A percentile compares a stretch with the other conserved stretches of the same genome.
Conservation (phyloP, 1,140 invertebrate species). For the Adoxophyes honmai region DNA sequence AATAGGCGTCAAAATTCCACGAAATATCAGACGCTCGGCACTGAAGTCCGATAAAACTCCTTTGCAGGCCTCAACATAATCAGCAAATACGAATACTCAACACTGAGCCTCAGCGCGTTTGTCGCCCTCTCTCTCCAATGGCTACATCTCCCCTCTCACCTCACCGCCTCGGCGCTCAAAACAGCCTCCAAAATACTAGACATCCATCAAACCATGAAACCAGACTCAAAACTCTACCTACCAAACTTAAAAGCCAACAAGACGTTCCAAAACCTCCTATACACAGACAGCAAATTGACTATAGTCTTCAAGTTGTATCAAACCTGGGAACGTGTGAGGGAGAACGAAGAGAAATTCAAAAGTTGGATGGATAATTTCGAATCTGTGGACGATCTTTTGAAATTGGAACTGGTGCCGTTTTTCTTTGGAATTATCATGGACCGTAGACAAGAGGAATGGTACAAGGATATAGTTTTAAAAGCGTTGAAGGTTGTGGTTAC, state of each 20-base stretch:
- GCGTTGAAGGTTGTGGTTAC: slow-evolving; percentile 37
- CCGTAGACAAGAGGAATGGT: slow-evolving; percentile 29
- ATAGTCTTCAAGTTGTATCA: slow-evolving; percentile 47
- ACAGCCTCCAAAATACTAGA: slow-evolving; percentile 54
- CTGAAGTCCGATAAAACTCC: background rate
- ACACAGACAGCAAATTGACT: slow-evolving; percentile 45
- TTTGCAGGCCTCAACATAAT: slow-evolving; percentile 58
- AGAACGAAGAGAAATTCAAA: slow-evolving; percentile 47
- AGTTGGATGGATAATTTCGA: slow-evolving; percentile 45
- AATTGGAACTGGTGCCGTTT: slow-evolving; percentile 47
- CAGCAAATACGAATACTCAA: slow-evolving; percentile 44
- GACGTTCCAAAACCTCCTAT: slow-evolving; percentile 44
- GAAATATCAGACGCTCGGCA: no score
- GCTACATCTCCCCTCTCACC: slow-evolving; percentile 48
- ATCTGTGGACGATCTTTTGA: slow-evolving; percentile 32
- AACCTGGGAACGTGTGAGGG: slow-evolving; percentile 48
- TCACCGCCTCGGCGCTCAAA: slow-evolving; percentile 51
- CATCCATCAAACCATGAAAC: slow-evolving; percentile 31
- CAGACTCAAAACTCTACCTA: slow-evolving; percentile 41
- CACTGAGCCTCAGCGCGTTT: slow-evolving; percentile 39
- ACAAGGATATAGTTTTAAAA: slow-evolving; percentile 38
- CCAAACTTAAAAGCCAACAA: slow-evolving; percentile 53
- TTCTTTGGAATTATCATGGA: slow-evolving; percentile 49
- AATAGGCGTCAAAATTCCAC: no score
- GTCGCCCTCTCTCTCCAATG: slow-evolving; percentile 47